Evolutionary conservation across 2,888 invertebrate species (phyloP).

Genomic region (Drosophila anceps): DNA sequence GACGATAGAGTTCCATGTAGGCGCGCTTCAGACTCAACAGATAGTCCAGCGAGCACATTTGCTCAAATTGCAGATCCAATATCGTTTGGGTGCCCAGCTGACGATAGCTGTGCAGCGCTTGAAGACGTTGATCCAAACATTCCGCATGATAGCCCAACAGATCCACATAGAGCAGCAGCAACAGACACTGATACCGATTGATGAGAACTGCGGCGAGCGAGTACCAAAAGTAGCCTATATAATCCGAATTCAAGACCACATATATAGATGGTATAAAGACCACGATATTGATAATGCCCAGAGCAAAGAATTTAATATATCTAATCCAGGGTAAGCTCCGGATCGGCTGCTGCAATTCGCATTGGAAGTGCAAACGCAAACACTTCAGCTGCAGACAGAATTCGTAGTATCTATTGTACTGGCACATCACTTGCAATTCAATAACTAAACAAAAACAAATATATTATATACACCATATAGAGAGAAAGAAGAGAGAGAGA

Average conservation of each 20-base stretch:
- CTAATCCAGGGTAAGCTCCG: slow-evolving; percentile 18
- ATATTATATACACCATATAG: too few species aligned
- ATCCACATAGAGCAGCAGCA: slow-evolving; percentile 56
- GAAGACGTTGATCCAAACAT: slow-evolving; percentile 56
- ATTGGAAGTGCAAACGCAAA: slow-evolving; percentile 46
- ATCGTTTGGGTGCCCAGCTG: slow-evolving; percentile 22
- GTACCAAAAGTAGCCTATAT: slow-evolving; percentile 48
- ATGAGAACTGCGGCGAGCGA: slow-evolving; percentile 45
- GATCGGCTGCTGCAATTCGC: slow-evolving; percentile 40
- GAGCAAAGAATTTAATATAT: slow-evolving; percentile 39
- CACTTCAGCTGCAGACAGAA: slow-evolving; percentile 55
- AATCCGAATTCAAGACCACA: neutral
- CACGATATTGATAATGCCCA: slow-evolving; percentile 33
- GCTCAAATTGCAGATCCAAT: slow-evolving; percentile 59
- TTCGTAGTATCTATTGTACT: slow-evolving; percentile 55
- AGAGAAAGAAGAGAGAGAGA: neutral
- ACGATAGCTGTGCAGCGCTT: slow-evolving; percentile 55
- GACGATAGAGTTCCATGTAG: slow-evolving; percentile 67
- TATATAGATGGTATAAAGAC: slow-evolving; percentile 13
- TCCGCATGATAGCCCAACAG: slow-evolving; percentile 57
- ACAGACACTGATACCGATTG: slow-evolving; percentile 53
- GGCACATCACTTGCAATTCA: slow-evolving; percentile 61
- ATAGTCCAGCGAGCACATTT: slow-evolving; percentile 69
- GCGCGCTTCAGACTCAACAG: slow-evolving; percentile 65
- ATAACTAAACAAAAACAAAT: slow-evolving; percentile 38